Conservation (phyloP, 2,113 vertebrate species). For the Pampusana beccarii region DNA sequence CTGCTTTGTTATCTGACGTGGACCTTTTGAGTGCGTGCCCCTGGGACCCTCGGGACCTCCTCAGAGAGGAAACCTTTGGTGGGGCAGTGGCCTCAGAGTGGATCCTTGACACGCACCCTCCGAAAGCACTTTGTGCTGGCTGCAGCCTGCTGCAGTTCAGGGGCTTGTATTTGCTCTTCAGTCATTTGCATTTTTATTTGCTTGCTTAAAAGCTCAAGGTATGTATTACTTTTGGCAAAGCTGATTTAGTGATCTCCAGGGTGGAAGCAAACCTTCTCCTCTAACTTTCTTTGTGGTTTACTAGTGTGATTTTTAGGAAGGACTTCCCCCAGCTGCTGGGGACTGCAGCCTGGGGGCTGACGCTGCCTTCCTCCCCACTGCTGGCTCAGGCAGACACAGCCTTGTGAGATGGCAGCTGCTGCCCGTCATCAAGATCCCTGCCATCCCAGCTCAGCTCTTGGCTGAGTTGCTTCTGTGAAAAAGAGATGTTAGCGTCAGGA, state of each 20-base stretch:
- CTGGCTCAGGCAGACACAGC: background rate
- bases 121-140: background rate
- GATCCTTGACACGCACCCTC: rapidly evolving
- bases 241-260: background rate
- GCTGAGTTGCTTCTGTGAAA: background rate
- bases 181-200: background rate
- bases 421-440: background rate
- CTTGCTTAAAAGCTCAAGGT: background rate
- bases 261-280: background rate
- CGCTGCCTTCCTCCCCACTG: rapidly evolving
- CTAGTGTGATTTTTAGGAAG: background rate
- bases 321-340: background rate
- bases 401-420: background rate
- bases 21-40: background rate
- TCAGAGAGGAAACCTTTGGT: rapidly evolving
- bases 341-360: too few relatives aligned
- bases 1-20: rapidly evolving
- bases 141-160: background rate
- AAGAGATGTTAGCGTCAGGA: background rate
- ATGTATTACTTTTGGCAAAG: background rate
- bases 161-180: background rate
- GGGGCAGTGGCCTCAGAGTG: background rate
- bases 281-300: background rate
- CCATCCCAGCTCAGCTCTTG: background rate
- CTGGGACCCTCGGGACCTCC: rapidly evolving